phyloP scores from a whole-genome alignment of 2,888 invertebrate species.

The Drosophila nr. medialis region DNA sequence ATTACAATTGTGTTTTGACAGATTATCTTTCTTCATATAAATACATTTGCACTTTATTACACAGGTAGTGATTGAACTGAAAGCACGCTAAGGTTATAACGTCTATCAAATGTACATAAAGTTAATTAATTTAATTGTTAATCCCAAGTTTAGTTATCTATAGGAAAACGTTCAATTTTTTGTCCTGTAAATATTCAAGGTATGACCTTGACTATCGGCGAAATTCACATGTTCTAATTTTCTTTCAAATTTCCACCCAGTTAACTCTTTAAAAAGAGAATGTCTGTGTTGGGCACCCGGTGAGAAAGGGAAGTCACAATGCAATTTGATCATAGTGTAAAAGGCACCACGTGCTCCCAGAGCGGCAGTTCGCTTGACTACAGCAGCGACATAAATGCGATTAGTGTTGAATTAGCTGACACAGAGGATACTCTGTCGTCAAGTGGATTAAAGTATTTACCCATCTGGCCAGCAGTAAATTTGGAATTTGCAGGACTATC shows the following conservation, averaged over 20 bases:
- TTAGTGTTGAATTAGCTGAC: constrained; percentile 79
- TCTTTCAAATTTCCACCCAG: not conserved
- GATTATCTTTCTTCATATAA: not conserved
- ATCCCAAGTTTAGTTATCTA: not conserved
- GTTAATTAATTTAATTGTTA: not conserved
- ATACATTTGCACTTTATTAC: not conserved
- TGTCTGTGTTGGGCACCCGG: not conserved
- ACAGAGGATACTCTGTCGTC: constrained; percentile 86
- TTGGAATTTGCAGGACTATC: constrained; percentile 93
- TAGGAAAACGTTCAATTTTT: not conserved
- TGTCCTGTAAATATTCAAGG: not conserved
- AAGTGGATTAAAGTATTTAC: constrained; percentile 86
- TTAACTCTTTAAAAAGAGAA: not conserved
- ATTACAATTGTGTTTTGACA: constrained; percentile 16
- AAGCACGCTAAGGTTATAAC: constrained; percentile 44
- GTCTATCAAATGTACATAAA: not conserved
- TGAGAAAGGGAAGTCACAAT: constrained; percentile 21
- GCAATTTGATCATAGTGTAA: constrained; percentile 30
- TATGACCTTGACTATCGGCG: not conserved
- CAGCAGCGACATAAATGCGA: constrained; percentile 82
- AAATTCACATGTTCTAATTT: not conserved
- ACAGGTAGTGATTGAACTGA: not conserved
- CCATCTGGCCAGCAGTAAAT: constrained; percentile 90
- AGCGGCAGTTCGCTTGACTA: constrained; percentile 74
- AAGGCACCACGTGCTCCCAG: constrained; percentile 63